Evolutionary conservation across 2,113 vertebrate genomes (phyloP), one percentile per base, ranked within the genome.

Genomic region (Forbesichthys papilliferus): DNA sequence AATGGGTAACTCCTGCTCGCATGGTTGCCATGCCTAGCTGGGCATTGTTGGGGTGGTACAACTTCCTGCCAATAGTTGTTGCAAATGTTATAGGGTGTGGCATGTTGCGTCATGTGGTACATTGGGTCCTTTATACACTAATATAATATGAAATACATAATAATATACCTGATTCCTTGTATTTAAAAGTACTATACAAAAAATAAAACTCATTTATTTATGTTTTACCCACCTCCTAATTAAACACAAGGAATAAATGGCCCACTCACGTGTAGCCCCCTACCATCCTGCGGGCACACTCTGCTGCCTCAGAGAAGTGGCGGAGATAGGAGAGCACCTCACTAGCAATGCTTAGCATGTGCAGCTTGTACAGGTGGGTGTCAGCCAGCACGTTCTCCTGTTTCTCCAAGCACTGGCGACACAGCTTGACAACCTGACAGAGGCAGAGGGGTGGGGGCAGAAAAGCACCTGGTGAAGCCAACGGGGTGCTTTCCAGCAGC

Each of bases 1-100:
- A 99, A 78, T 96, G 95, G 1, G 95, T 96, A 69, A 99, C 94
- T 0, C 96, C 98, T 0, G 95, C 93, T 18, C 94, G 77, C 97
- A 98, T 98, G 70, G 93, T 80, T 0, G 95, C 94, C 95, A 99
- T 94, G 1, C 96, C 98, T 76, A 99, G 85, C 66, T 94, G 95
- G 1, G 96, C 95, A 0, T 95, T 96, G 82, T 96, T 95, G 68
- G 92, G 94, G 56, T 96, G 96, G 75, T 96, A 97, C 58, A 99
- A 90, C 77, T 97, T 98, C 91, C 98, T 99, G 77, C 71, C 48
- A 5, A 71, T 20, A 46, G 48, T 12, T 9, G 20, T 9, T 13
- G 9, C 27, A 18, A 9, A 16, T 20, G 9, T 56, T 56, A 56
- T 27, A 20, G 18, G n/a, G n/a, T n/a, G 54, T 18, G 54, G 54